A percentile compares a stretch with the other conserved stretches of the same genome.
Conservation (phyloP, 2,113 vertebrate species). For the Rhipidura dahli region DNA sequence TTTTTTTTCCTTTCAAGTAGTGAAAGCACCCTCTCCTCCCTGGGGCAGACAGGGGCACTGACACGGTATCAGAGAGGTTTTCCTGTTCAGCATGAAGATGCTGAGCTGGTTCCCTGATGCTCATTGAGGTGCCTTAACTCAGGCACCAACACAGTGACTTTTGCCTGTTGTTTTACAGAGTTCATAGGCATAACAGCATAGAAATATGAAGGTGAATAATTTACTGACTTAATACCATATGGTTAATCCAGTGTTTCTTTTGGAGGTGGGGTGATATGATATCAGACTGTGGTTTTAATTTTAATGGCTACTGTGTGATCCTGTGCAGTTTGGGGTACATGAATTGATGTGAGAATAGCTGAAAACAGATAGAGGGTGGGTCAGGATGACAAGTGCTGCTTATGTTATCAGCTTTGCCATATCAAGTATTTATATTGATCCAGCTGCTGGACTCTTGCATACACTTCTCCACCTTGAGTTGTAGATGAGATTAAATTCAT, state of each 20-base stretch:
- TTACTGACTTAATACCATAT: not conserved
- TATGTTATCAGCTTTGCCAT: not conserved
- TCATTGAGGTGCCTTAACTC: not conserved
- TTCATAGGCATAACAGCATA: not conserved
- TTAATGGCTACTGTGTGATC: not conserved
- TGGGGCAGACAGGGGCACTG: not conserved
- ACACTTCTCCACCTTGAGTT: not conserved
- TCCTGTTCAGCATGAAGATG: not conserved
- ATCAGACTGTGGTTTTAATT: not conserved
- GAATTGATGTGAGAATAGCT: not conserved
- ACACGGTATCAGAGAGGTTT: not conserved
- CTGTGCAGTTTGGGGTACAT: not conserved
- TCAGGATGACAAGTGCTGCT: not conserved
- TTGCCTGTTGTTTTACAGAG: not conserved
- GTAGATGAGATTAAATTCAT: not conserved
- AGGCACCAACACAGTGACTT: rapidly evolving
- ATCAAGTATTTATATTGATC: not conserved
- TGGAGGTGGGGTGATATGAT: not conserved
- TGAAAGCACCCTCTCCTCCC: not conserved
- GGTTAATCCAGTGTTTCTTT: not conserved
- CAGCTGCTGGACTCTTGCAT: not conserved
- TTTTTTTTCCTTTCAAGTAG: not conserved
- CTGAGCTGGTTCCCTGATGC: not conserved
- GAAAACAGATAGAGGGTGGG: not conserved
- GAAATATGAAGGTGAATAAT: not conserved